Conservation (phyloP, 2,113 vertebrate genomes). For the Hyla sarda region DNA sequence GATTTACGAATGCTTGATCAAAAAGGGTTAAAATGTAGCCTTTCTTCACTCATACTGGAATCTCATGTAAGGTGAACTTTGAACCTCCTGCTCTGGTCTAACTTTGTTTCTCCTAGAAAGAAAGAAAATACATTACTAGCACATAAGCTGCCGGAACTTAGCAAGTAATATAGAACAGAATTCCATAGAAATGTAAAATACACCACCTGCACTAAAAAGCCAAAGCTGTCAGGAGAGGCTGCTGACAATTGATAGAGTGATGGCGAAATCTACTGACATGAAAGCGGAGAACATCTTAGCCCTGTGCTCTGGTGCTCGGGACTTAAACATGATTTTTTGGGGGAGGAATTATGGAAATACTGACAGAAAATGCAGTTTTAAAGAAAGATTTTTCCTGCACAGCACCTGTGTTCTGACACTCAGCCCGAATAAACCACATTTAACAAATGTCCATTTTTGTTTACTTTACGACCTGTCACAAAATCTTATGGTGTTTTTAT, state of each 20-base stretch:
- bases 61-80: background rate
- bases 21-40: background rate
- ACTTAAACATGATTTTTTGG: slow-evolving; percentile 15
- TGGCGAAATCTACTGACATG: slow-evolving; percentile 41
- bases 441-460: slow-evolving; percentile 19
- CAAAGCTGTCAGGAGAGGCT: slow-evolving; percentile 20
- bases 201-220: background rate
- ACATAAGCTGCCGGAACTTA: background rate
- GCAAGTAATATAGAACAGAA: slow-evolving; percentile 13
- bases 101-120: background rate
- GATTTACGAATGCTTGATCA: no score
- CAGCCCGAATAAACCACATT: slow-evolving; percentile 5
- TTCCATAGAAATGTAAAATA: slow-evolving; percentile 21
- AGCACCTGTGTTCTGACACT: slow-evolving; percentile 35
- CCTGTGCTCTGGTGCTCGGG: background rate
- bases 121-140: background rate
- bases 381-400: slow-evolving; percentile 8
- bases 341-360: slow-evolving; percentile 35
- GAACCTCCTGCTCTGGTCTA: background rate
- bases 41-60: background rate
- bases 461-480: slow-evolving; percentile 36
- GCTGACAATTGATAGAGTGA: slow-evolving; percentile 55
- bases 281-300: slow-evolving; percentile 26
- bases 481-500: background rate
- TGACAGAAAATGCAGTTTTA: slow-evolving; percentile 29